A percentile compares a stretch with the other conserved stretches of the same genome.
These are phyloP conservation scores for Sigmodon hispidus DNA, from an alignment of 2,113 vertebrate species.

Conservation along the genomic window DNA sequence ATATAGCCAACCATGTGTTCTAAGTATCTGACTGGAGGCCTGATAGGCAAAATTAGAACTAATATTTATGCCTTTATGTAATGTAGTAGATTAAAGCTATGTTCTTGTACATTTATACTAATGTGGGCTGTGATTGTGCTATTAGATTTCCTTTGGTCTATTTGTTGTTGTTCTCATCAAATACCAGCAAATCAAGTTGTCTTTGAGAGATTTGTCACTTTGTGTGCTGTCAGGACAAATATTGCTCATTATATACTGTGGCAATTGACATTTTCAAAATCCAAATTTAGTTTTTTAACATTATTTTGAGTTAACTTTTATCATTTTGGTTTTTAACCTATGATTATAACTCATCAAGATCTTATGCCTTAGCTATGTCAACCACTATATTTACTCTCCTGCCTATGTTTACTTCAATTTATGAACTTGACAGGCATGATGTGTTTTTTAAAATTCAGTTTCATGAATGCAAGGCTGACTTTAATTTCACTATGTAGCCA, in stretches of 20 bases:
- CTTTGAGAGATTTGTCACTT: constrained; percentile 62
- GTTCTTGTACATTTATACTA: constrained; percentile 50
- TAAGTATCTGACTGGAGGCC: neutral
- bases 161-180: constrained; percentile 69
- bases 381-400: neutral
- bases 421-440: neutral
- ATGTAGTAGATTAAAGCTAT: constrained; percentile 57
- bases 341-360: neutral
- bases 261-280: constrained; percentile 59
- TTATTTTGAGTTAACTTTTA: constrained; percentile 37
- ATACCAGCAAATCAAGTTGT: constrained; percentile 61
- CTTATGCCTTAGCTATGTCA: constrained; percentile 37
- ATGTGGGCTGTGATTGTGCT: constrained; percentile 13
- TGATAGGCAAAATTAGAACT: constrained; percentile 23
- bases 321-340: constrained; percentile 43
- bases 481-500: neutral
- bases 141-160: constrained; percentile 57
- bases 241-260: constrained; percentile 53
- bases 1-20: neutral
- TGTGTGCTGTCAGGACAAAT: constrained; percentile 51
- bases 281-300: constrained; percentile 27
- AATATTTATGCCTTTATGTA: constrained; percentile 32
- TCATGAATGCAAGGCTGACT: neutral
- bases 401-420: constrained; percentile 4
- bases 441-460: neutral